Evolutionary conservation across 2,888 invertebrate genomes (phyloP).

Genomic region (Encarsia formosa): DNA sequence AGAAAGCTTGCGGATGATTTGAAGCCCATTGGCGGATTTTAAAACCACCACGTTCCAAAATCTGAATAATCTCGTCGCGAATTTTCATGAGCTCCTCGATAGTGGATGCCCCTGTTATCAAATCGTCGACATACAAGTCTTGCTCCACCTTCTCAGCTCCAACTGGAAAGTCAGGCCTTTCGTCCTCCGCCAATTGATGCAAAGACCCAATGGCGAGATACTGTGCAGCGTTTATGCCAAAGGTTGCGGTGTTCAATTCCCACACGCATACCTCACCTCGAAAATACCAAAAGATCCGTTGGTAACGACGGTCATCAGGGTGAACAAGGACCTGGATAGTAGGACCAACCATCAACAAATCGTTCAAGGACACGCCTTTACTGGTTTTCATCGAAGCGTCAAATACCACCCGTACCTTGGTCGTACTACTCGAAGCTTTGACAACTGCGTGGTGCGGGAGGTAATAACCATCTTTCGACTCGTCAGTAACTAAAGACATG

Average conservation of each 20-base stretch:
- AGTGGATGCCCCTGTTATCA: not conserved
- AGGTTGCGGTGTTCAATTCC: too few relatives aligned
- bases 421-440: not conserved
- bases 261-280: too few relatives aligned
- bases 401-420: constrained; percentile 3
- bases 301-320: constrained; percentile 6
- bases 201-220: not conserved
- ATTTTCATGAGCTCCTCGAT: not conserved
- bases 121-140: not conserved
- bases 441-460: constrained; percentile 6
- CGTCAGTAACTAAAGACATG: constrained; percentile 7
- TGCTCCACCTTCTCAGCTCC: not conserved
- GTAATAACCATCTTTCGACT: constrained; percentile 1
- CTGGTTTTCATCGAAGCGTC: constrained; percentile 1
- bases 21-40: constrained; percentile 31
- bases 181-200: not conserved
- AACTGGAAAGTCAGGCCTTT: not conserved
- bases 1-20: constrained; percentile 11
- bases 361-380: not conserved
- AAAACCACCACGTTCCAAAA: not conserved
- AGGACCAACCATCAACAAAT: not conserved
- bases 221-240: not conserved
- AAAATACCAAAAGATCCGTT: not conserved
- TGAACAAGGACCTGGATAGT: not conserved
- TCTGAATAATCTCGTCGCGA: not conserved